A percentile compares a stretch with the other conserved stretches of the same genome.
Conservation (phyloP, 2,113 vertebrate species). For the Nycticorax nycticorax region DNA sequence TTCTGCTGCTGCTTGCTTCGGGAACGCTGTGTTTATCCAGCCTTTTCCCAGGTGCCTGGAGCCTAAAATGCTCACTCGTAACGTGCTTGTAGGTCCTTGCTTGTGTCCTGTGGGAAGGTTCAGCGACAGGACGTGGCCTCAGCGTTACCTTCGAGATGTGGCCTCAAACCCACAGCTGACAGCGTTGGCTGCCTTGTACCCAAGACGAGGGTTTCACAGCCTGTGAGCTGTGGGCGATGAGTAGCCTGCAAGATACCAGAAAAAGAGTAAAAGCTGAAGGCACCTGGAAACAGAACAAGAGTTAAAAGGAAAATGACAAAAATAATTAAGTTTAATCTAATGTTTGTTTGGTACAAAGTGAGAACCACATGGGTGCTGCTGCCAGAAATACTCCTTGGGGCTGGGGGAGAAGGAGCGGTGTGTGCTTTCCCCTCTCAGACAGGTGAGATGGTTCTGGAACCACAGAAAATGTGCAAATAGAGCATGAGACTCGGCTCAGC, state of each 20-base stretch:
- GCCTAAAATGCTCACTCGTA: accelerated
- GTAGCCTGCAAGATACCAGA: not conserved
- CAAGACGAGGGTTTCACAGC: accelerated
- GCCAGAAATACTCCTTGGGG: not conserved
- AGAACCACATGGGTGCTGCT: not conserved
- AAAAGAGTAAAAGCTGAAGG: too few species aligned
- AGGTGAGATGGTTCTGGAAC: not conserved
- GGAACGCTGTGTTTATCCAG: not conserved
- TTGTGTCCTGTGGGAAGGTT: accelerated
- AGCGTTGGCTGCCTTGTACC: not conserved
- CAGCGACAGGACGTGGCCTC: not conserved
- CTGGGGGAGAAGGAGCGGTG: not conserved
- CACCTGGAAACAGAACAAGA: not conserved
- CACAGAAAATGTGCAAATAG: not conserved
- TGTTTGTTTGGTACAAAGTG: not conserved
- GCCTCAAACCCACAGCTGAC: not conserved
- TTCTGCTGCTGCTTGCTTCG: not conserved
- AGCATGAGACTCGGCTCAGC: not conserved
- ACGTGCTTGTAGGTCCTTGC: too few species aligned
- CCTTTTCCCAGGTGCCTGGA: not conserved
- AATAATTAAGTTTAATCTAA: not conserved
- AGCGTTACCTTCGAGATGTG: not conserved
- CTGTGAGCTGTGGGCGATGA: not conserved
- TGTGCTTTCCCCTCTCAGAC: not conserved
- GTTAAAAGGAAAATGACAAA: not conserved